Evolutionary conservation across 2,797 vertebrate genomes (phyloP).

Genomic region (Spinibarbus caldwelli): DNA sequence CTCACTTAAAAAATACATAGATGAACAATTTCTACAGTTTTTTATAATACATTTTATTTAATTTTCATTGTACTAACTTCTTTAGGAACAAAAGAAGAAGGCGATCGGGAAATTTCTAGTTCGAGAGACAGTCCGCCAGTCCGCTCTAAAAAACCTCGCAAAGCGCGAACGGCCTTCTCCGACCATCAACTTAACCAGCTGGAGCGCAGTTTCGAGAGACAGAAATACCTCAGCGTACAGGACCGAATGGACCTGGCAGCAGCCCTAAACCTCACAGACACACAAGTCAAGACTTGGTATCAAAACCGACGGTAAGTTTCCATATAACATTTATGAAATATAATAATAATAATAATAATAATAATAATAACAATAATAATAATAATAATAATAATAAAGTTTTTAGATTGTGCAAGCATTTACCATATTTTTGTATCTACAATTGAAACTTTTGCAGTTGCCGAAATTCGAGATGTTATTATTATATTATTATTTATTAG

Average conservation of each 20-base stretch:
- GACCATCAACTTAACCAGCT: conserved; percentile 97
- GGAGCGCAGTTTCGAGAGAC: conserved; percentile 95
- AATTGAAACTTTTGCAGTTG: not conserved
- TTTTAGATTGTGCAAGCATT: not conserved
- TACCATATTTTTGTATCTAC: not conserved
- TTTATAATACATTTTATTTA: not conserved
- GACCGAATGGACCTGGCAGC: conserved; percentile 98
- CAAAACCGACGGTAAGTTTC: conserved; percentile 86
- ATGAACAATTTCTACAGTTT: not conserved
- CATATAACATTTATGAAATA: not conserved
- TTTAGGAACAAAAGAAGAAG: conserved; percentile 91
- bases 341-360: not conserved
- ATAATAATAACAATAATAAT: too few relatives aligned
- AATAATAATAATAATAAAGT: too few relatives aligned
- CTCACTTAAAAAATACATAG: not conserved
- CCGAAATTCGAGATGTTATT: not conserved
- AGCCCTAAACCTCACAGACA: conserved; percentile 93
- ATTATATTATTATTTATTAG: not conserved
- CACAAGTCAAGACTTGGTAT: conserved; percentile 95
- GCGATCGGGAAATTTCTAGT: conserved; percentile 93
- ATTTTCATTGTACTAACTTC: conserved; percentile 22
- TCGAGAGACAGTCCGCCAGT: conserved; percentile 94
- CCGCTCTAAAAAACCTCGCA: conserved; percentile 93
- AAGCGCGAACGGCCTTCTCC: conserved; percentile 93
- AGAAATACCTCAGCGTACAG: conserved; percentile 97